Base-by-base conservation (phyloP, 2,797 vertebrate genomes). In the Allobates femoralis region DNA sequence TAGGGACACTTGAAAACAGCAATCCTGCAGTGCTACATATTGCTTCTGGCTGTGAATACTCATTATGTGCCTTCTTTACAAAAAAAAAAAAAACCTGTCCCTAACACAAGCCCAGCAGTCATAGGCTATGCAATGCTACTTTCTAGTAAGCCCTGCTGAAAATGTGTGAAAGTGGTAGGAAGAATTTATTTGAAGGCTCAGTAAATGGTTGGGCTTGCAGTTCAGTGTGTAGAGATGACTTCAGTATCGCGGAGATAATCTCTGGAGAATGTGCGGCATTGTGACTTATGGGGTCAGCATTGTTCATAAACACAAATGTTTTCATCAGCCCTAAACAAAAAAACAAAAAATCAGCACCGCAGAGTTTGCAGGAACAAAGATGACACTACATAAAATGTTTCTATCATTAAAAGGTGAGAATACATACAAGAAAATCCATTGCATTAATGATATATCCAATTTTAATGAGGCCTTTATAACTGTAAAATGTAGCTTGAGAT, bases 221-320 rank as follows among this genome's bases (percentile, higher is more conserved):
- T 53, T 82, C 80, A n/a, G 26, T 37, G 23, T 34, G 64, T 71
- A 53, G 10, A 41, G 66, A 82, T 37, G 50, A 71, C 66, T 82
- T 37, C 66, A 56, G 21, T 71, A 82, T 71, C 66, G 32, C 30
- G 1, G 21, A 58, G 51, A 81, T 81, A 71, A 71, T 71, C 80
- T 82, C 80, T 23, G 11, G 79, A 81, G 79, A 67, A 67, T 81
- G 67, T 26, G 50, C n/a, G 23, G 30, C 23, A 58, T 56, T 71
- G 67, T 73, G 81, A 46, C 55, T 73, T 30, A 15, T 60, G 50
- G 32, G 37, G 64, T 71, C 66, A 69, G 21, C 53, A 55, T 30
- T 81, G 53, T 53, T 53, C 80, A 55, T 71, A 82, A 69, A 69
- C 46, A 51, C 46, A 81, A 69, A 71, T 71, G 80, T 69, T 82